Evolutionary conservation across 2,113 vertebrate species (phyloP).

Genomic region (Natator depressus): DNA sequence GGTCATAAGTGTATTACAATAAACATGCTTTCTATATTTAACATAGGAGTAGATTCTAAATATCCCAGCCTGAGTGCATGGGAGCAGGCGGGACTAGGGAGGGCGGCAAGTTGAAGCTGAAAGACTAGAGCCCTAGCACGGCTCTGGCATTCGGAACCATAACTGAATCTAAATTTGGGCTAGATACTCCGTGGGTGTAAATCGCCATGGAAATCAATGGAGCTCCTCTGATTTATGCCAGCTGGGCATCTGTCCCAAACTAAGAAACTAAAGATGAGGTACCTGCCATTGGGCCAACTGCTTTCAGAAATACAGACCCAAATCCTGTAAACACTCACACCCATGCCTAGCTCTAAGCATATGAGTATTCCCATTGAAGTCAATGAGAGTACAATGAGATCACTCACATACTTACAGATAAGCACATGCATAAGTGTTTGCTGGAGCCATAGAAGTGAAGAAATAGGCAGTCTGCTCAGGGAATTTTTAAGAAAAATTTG

Average conservation of each 20-base stretch:
- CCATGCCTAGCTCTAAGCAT: not conserved
- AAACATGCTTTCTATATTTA: not conserved
- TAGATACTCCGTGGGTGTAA: not conserved
- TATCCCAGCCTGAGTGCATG: not conserved
- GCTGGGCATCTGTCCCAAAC: not conserved
- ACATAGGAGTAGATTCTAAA: not conserved
- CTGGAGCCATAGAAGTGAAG: not conserved
- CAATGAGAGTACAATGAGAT: not conserved
- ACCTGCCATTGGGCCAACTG: not conserved
- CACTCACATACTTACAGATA: not conserved
- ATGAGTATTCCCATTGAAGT: not conserved
- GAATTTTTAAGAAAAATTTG: not conserved
- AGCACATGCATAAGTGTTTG: fast-evolving
- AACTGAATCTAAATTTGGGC: not conserved
- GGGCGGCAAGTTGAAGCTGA: not conserved
- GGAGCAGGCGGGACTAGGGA: not conserved
- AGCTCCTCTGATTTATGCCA: not conserved
- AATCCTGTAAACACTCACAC: not conserved
- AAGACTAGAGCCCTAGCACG: not conserved
- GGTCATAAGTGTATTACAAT: not conserved
- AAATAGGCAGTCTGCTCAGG: not conserved
- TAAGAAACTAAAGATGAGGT: not conserved
- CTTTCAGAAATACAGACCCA: not conserved
- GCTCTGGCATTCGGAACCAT: not conserved
- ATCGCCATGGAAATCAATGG: not conserved